Percentiles rank a stretch among this genome's conserved stretches.
Evolutionary conservation across 2,113 vertebrate species (phyloP).

Genomic region (Sebastes schlegelii): DNA sequence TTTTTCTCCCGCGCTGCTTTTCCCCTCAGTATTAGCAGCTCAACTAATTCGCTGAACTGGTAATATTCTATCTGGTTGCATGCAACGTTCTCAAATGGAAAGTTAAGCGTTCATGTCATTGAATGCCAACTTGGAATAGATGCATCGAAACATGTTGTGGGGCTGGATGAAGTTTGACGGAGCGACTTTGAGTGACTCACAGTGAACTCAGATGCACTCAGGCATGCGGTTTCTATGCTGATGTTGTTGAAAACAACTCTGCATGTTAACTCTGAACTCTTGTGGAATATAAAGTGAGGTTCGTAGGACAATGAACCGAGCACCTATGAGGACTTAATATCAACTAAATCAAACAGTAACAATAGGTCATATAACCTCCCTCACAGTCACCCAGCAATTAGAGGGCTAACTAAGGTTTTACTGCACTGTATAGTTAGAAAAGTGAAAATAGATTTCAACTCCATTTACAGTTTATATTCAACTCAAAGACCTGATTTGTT

Average conservation of each 20-base stretch:
- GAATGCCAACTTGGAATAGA: conserved; percentile 15
- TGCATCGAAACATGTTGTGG: conserved; percentile 16
- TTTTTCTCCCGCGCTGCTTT: background rate
- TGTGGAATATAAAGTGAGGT: background rate
- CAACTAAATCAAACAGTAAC: conserved; percentile 16
- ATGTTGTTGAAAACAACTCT: conserved; percentile 28
- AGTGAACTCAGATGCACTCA: conserved; percentile 32
- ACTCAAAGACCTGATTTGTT: conserved; percentile 27
- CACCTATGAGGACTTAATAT: conserved; percentile 11
- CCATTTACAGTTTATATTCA: conserved; percentile 16
- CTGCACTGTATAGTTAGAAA: background rate
- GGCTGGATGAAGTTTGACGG: conserved; percentile 33
- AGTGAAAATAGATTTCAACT: background rate
- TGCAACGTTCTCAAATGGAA: conserved; percentile 27
- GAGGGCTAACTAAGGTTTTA: conserved; percentile 8
- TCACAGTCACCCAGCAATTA: conserved; percentile 16
- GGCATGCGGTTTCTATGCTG: conserved; percentile 11
- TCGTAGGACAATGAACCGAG: background rate
- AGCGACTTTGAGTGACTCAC: conserved; percentile 31
- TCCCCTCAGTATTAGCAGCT: conserved; percentile 28
- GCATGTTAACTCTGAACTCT: conserved; percentile 5
- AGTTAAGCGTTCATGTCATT: conserved; percentile 10
- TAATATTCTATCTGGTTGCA: conserved; percentile 36
- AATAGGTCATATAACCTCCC: conserved; percentile 1
- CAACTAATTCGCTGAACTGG: conserved; percentile 41